Evolutionary conservation across 1,140 invertebrate species (phyloP), one percentile per base, ranked within the genome.

Genomic region (Galleria mellonella): DNA sequence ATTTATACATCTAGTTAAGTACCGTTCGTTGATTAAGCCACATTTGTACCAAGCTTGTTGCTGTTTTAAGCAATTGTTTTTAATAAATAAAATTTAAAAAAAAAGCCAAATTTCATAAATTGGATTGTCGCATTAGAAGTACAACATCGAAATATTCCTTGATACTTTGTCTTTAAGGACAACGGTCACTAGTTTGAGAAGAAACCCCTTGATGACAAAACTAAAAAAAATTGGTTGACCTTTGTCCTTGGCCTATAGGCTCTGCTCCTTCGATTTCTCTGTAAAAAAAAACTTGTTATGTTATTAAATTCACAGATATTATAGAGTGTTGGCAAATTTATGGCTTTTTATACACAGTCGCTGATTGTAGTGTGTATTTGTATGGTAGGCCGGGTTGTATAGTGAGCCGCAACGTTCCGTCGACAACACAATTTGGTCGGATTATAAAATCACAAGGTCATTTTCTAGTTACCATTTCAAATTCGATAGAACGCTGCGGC

Each of bases 301-400:
- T 63, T 52, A 43, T 59, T 62, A 55, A 53, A 51, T 46, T 48
- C 44, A 52, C 58, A 55, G 49, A 55, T 52, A 45, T 53, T 47
- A 55, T 55, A 62, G 53, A 62, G 57, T 63, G 62, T 72, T 66
- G 67, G 57, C 60, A 64, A 62, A 53, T 48, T 47, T 52, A 58
- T 58, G 73, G 72, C 72, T 78, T 81, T 71, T 76, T 73, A 69
- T 70, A 75, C 64, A 77, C 67, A 68, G 66, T 72, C 65, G 79
- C 79, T 78, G 62, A 71, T 59, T 54, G 62, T 83, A 81, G 72
- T 56, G 47, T 62, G 64, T 77, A 72, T 67, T 57, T 52, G 57
- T 69, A 73, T 62, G 58, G 66, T 82, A 79, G 72, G 45, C 42
- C 32, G 49, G 41, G 43, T 31, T 56, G 53, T 51, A 51, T 46